These are phyloP conservation scores for Dolichopus griseipennis DNA, from an alignment of 2,888 invertebrate genomes.

Conservation along the genomic window DNA sequence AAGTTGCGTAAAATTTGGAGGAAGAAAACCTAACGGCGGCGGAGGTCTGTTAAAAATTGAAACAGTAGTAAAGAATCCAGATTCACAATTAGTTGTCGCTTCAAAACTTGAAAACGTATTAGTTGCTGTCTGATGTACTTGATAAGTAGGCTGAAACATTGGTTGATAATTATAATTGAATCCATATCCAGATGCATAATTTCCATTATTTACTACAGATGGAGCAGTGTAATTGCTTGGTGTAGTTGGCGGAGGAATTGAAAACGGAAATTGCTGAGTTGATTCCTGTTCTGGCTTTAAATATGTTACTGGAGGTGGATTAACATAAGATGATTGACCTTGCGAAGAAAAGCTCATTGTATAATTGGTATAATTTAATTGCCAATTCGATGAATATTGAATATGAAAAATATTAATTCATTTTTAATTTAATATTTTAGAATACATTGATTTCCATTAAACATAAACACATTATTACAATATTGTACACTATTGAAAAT, in stretches of 20 bases:
- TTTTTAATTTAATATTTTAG: no score
- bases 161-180: neutral
- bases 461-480: no score
- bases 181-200: neutral
- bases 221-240: neutral
- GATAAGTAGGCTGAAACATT: neutral
- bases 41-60: constrained; percentile 8
- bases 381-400: no score
- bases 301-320: neutral
- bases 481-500: no score
- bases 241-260: neutral
- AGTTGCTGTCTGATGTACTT: neutral
- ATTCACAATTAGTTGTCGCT: neutral
- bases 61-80: neutral
- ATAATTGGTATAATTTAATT: neutral
- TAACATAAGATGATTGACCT: neutral
- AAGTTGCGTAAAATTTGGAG: constrained; percentile 9
- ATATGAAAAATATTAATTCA: no score
- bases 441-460: no score
- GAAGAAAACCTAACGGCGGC: neutral
- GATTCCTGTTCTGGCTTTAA: neutral
- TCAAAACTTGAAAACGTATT: neutral
- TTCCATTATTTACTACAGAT: neutral
- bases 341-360: neutral
- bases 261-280: neutral